Percentiles rank a stretch among this genome's conserved stretches.
Conservation (phyloP, 2,888 invertebrate genomes). For the Rhagonycha fulva region DNA sequence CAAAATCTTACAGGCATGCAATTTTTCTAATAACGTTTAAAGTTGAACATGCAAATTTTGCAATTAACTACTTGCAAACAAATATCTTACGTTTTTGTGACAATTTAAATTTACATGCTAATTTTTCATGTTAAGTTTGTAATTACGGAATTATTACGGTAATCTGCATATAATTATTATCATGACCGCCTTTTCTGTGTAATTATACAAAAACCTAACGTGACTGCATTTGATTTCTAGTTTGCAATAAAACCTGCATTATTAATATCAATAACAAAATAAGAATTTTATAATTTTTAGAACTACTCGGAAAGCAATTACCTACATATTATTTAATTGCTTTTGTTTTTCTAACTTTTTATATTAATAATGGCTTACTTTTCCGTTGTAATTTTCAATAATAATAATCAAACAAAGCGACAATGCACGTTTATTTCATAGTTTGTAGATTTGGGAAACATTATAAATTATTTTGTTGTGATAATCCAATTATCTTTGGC, state of each 20-base stretch:
- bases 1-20: not conserved
- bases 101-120: constrained; percentile 27
- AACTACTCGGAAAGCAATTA: not conserved
- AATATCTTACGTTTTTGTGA: constrained; percentile 10
- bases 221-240: constrained; percentile 51
- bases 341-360: not conserved
- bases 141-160: constrained; percentile 45
- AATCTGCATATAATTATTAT: constrained; percentile 51
- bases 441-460: not conserved
- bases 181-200: constrained; percentile 45
- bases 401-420: not conserved
- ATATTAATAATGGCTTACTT: not conserved
- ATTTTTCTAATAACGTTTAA: not conserved
- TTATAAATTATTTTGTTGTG: not conserved
- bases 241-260: not conserved
- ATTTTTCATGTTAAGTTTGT: constrained; percentile 35
- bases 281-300: not conserved
- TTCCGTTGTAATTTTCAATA: not conserved
- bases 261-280: not conserved
- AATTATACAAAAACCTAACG: constrained; percentile 51
- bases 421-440: not conserved
- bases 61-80: not conserved
- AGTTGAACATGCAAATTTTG: not conserved
- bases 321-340: not conserved
- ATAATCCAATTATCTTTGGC: too few relatives aligned